Conservation (phyloP, 2,797 vertebrate genomes). For the Ammospiza maritima region DNA sequence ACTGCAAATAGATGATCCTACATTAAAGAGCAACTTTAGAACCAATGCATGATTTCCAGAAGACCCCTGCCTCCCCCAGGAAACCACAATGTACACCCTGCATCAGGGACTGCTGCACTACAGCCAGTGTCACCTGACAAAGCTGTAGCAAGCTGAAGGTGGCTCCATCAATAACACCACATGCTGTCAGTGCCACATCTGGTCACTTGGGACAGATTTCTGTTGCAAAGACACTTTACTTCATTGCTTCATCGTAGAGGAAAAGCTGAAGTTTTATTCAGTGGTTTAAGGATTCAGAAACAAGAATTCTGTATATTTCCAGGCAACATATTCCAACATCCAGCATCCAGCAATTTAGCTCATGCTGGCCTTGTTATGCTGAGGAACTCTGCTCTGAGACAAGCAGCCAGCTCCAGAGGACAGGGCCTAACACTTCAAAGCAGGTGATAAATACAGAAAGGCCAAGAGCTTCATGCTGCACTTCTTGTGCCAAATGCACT, state of each 20-base stretch:
- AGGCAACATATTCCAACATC: not conserved
- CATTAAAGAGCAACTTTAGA: not conserved
- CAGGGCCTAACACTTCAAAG: not conserved
- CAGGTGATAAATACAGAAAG: not conserved
- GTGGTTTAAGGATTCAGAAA: not conserved
- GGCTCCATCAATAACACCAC: not conserved
- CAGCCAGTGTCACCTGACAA: too few species aligned
- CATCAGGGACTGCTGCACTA: not conserved
- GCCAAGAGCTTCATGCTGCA: not conserved
- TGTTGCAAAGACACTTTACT: not conserved
- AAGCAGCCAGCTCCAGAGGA: not conserved
- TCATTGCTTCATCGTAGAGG: not conserved
- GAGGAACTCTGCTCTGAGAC: not conserved
- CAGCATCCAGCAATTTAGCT: not conserved
- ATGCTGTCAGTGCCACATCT: not conserved
- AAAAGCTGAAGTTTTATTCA: not conserved
- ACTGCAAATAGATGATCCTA: not conserved
- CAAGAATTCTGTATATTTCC: not conserved
- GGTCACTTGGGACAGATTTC: not conserved
- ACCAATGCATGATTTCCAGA: not conserved
- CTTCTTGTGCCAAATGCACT: not conserved
- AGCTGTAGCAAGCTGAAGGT: not conserved
- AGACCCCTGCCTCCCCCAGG: not conserved
- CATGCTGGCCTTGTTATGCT: accelerated
- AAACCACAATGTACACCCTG: not conserved